phyloP scores from a whole-genome alignment of 1,140 invertebrate genomes.

The Lethrus apterus region DNA sequence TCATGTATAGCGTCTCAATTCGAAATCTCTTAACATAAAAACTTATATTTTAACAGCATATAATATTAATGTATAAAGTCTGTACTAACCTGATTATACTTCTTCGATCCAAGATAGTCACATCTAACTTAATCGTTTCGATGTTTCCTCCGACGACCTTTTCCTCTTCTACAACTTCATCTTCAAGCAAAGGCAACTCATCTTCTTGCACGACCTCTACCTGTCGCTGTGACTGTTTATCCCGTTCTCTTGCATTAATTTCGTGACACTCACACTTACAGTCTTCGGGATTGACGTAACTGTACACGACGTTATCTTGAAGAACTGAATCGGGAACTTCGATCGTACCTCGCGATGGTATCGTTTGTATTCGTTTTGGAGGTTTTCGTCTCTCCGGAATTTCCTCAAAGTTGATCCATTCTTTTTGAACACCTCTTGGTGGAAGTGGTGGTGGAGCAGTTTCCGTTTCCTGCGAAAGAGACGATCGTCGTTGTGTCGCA shows the following conservation, averaged over 20 bases:
- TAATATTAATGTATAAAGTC: too few relatives aligned
- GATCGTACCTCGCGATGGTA: conserved; percentile 48
- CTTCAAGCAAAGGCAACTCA: conserved; percentile 32
- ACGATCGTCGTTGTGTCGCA: conserved; percentile 20
- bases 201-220: conserved; percentile 29
- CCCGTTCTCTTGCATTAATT: conserved; percentile 31
- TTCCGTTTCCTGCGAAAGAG: conserved; percentile 20
- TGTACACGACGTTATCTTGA: conserved; percentile 50
- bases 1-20: too few relatives aligned
- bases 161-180: conserved; percentile 23
- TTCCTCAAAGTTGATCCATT: conserved; percentile 81
- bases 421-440: conserved; percentile 43
- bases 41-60: too few relatives aligned
- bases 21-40: too few relatives aligned
- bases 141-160: conserved; percentile 1
- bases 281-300: conserved; percentile 74
- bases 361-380: conserved; percentile 71
- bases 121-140: conserved; percentile 21
- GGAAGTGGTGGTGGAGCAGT: conserved; percentile 43
- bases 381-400: conserved; percentile 70
- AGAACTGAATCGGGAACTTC: conserved; percentile 34
- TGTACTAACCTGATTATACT: conserved; percentile 25
- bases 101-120: conserved; percentile 23
- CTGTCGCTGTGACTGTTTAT: conserved; percentile 15
- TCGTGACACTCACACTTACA: conserved; percentile 79